Percentiles rank a stretch among this genome's conserved stretches.
Conservation (phyloP, 2,113 vertebrate species). For the Leucosticte australis region DNA sequence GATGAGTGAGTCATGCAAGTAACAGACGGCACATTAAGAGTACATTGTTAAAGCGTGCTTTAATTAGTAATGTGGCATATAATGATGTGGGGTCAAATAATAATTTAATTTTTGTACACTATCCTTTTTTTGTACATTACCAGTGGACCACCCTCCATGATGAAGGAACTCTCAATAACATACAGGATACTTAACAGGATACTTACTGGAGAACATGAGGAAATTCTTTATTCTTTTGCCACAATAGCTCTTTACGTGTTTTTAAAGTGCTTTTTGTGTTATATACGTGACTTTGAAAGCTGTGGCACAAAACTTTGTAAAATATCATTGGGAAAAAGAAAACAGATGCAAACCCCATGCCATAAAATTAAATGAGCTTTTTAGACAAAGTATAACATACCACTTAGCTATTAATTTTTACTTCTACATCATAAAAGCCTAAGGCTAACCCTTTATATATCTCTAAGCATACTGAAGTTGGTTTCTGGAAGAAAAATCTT, state of each 20-base stretch:
- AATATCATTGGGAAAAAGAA: slow-evolving; percentile 58
- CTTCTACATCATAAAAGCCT: slow-evolving; percentile 53
- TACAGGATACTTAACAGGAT: slow-evolving; percentile 67
- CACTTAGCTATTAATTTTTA: slow-evolving; percentile 64
- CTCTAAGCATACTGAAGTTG: not conserved
- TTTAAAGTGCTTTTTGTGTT: slow-evolving; percentile 43
- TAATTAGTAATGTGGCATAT: slow-evolving; percentile 86
- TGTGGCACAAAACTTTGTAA: slow-evolving; percentile 64
- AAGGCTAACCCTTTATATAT: slow-evolving; percentile 27
- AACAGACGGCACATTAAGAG: slow-evolving; percentile 73
- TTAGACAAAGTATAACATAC: slow-evolving; percentile 53
- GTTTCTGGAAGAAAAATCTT: not conserved
- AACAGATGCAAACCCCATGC: slow-evolving; percentile 57
- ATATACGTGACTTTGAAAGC: slow-evolving; percentile 60
- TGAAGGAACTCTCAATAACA: slow-evolving; percentile 73
- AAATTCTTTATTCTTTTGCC: slow-evolving; percentile 70
- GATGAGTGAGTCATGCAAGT: slow-evolving; percentile 76
- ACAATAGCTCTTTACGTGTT: slow-evolving; percentile 62
- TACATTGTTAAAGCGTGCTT: slow-evolving; percentile 78
- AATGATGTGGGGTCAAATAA: slow-evolving; percentile 84
- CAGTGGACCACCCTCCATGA: slow-evolving; percentile 83
- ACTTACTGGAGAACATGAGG: slow-evolving; percentile 57
- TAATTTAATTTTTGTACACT: slow-evolving; percentile 89
- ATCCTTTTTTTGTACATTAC: slow-evolving; percentile 75
- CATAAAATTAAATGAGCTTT: slow-evolving; percentile 68